Conservation (phyloP, 2,888 invertebrate species). For the Cancer borealis region DNA sequence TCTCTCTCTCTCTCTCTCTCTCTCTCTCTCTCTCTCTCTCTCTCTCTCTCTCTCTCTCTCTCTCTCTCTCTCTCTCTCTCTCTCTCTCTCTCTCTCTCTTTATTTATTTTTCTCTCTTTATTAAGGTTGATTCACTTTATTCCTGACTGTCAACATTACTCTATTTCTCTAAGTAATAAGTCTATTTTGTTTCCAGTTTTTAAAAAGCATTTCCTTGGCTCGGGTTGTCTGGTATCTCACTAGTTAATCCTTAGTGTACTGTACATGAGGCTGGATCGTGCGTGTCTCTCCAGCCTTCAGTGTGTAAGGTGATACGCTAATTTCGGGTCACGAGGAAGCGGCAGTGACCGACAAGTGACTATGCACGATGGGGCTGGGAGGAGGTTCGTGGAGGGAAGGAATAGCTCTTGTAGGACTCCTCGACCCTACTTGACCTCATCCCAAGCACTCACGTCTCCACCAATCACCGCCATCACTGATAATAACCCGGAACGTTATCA, state of each 20-base stretch:
- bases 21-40: conserved; percentile 31
- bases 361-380: not conserved
- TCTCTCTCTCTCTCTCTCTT: not conserved
- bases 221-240: not conserved
- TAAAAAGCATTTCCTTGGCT: not conserved
- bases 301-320: not conserved
- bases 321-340: not conserved
- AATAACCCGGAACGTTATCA: conserved; percentile 4
- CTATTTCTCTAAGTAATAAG: not conserved
- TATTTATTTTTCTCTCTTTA: not conserved
- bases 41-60: conserved; percentile 39
- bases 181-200: not conserved
- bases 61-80: not conserved
- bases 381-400: not conserved
- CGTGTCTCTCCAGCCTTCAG: not conserved
- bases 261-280: not conserved
- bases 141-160: not conserved
- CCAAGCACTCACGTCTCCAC: conserved; percentile 7
- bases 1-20: not conserved
- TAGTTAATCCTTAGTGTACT: not conserved
- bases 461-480: conserved; percentile 24
- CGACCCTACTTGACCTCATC: conserved; percentile 9
- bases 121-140: not conserved
- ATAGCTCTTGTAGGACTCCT: conserved; percentile 6
- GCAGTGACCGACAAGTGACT: not conserved